Evolutionary conservation across 1,140 invertebrate genomes (phyloP), one percentile per base, ranked within the genome.

Genomic region (Camponotus vicinus): DNA sequence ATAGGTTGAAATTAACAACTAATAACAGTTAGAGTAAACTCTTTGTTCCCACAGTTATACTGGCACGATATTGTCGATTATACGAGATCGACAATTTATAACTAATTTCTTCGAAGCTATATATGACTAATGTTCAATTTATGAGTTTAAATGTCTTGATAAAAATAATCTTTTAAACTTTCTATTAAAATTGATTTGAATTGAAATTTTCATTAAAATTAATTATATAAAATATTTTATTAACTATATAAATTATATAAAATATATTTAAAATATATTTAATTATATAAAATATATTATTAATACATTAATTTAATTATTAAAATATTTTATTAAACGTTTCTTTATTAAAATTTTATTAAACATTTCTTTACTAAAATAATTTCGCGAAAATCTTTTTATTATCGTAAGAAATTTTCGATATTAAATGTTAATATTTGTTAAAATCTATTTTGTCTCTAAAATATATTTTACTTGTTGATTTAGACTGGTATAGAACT

Each of bases 11-110:
- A 34, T 70, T 80, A 80, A 70, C 64, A 80, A 52, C 8, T 80
- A 70, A 80, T 80, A 70, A 80, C 49, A 70, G 49, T 78, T 45
- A 40, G 61, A 64, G 61, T 80, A 70, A 80, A 80, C 37, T 80
- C 66, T 80, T 80, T 80, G 52, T 70, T 80, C 78, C 49, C 66
- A 80, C 66, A 80, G 27, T 55, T 32, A 57, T 80, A 59, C 37
- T 21, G 32, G 45, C 45, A 55, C 77, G 49, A 80, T 57, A 59
- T n/a, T 13, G 52, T 57, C 21, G 78, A 8, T 70, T 80, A 59
- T 40, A 40, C 52, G 45, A 21, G 78, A 80, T 70, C 78, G 18
- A 15, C 21, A 57, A 80, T 80, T 57, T 80, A 42, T 70, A 80
- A 80, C 49, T 59, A 67, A 57, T 59, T 70, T 45, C 34, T 80